Evolutionary conservation across 2,113 vertebrate genomes (phyloP), one percentile per base, ranked within the genome.

Genomic region (Sinocyclocheilus rhinocerous): DNA sequence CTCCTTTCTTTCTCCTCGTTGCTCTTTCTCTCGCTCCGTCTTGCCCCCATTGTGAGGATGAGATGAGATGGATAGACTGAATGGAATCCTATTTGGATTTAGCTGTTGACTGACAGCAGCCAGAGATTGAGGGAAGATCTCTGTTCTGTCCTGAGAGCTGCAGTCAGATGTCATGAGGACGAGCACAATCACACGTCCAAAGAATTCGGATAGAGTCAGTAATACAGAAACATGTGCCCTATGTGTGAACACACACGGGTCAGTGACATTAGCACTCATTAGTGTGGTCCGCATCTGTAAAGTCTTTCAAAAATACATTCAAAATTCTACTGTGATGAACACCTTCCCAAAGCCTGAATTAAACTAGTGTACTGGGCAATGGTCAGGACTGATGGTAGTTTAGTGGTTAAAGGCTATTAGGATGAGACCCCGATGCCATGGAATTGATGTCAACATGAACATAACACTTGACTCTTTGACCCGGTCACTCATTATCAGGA

Each of bases 11-110:
- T 75, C 91, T 72, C 69, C 18, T 72, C 33, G 2, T 72, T 72
- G 10, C 33, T 72, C 36, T 42, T 72, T 72, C 86, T 88, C 84
- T 82, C 86, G 81, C 85, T 86, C 84, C 88, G 88, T 89, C 90
- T 91, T 90, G 84, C 89, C 50, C 26, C 87, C 84, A 88, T 93
- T 93, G 92, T 92, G 76, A 59, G 70, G 80, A 78, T 67, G 84
- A 90, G 89, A 91, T 89, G 89, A 89, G 88, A 55, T 83, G 88
- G 70, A 83, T 76, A 85, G 86, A 88, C 79, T 87, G 88, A 91
- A 91, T 87, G 79, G 84, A 91, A 90, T 88, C 87, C 87, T 88
- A 89, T 91, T 89, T 93, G 88, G 90, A 90, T 91, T 91, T 88
- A 85, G 80, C 83, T 77, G 55, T 70, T 87, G 84, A 45, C 88